Conservation (phyloP, 2,113 vertebrate genomes). For the Mustela nigripes region DNA sequence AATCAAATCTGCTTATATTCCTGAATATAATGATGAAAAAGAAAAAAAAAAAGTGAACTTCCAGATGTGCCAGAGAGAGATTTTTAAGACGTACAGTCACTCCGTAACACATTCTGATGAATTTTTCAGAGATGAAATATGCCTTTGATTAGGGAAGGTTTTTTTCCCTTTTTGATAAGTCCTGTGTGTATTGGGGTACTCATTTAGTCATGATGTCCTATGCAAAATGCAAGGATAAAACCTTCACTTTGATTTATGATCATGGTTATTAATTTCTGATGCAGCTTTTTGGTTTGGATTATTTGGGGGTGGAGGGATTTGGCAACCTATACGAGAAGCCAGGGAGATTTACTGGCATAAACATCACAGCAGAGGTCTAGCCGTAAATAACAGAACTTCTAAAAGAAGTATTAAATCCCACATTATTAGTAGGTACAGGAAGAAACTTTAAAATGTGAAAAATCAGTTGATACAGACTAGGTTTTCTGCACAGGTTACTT, state of each 20-base stretch:
- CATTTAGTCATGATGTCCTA: constrained; percentile 42
- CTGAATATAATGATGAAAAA: neutral
- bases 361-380: constrained; percentile 60
- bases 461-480: neutral
- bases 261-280: constrained; percentile 80
- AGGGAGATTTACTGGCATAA: constrained; percentile 59
- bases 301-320: constrained; percentile 75
- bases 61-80: constrained; percentile 58
- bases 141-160: constrained; percentile 76
- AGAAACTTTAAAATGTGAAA: neutral
- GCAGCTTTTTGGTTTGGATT: constrained; percentile 77
- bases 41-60: neutral
- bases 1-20: constrained; percentile 62
- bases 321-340: constrained; percentile 22
- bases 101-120: constrained; percentile 2
- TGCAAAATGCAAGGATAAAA: constrained; percentile 70
- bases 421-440: neutral
- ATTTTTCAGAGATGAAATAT: constrained; percentile 79
- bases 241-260: constrained; percentile 79
- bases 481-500: neutral
- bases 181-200: constrained; percentile 33
- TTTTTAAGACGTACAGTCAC: neutral
- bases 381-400: constrained; percentile 70
- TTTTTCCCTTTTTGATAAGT: constrained; percentile 59
- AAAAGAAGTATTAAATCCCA: neutral